Conservation (phyloP, 1,140 invertebrate species). For the Bombus pyrosoma region DNA sequence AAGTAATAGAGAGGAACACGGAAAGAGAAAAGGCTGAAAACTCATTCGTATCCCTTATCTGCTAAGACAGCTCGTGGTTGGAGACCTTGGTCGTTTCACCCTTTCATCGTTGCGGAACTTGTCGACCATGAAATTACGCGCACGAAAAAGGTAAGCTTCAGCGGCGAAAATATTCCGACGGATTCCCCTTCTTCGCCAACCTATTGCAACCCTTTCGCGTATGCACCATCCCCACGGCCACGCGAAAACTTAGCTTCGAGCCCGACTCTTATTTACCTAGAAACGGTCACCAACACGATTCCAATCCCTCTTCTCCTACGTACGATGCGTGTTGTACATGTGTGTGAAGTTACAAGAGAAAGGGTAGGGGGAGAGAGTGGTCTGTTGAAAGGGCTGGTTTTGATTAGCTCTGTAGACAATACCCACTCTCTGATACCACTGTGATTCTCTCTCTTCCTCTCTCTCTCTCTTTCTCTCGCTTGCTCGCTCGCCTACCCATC, state of each 20-base stretch:
- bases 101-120: slow-evolving; percentile 27
- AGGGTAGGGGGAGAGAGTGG: slow-evolving; percentile 60
- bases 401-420: slow-evolving; percentile 83
- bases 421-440: slow-evolving; percentile 78
- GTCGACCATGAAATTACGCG: slow-evolving; percentile 51
- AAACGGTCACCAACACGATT: slow-evolving; percentile 38
- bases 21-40: not conserved
- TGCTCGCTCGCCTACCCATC: slow-evolving; percentile 38
- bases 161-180: slow-evolving; percentile 29
- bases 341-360: slow-evolving; percentile 22
- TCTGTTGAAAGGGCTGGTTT: slow-evolving; percentile 82
- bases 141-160: slow-evolving; percentile 30
- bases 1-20: not conserved
- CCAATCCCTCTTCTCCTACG: not conserved
- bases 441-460: slow-evolving; percentile 68
- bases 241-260: slow-evolving; percentile 54
- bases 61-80: slow-evolving; percentile 6
- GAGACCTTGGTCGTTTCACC: slow-evolving; percentile 25
- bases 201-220: not conserved
- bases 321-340: not conserved
- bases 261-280: slow-evolving; percentile 56
- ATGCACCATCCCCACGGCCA: not conserved
- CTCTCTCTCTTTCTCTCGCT: slow-evolving; percentile 45
- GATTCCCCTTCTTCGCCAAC: not conserved
- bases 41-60: slow-evolving; percentile 12